These are phyloP conservation scores for Drosophila gunungcola DNA, from an alignment of 1,140 invertebrate species.

Conservation along the genomic window DNA sequence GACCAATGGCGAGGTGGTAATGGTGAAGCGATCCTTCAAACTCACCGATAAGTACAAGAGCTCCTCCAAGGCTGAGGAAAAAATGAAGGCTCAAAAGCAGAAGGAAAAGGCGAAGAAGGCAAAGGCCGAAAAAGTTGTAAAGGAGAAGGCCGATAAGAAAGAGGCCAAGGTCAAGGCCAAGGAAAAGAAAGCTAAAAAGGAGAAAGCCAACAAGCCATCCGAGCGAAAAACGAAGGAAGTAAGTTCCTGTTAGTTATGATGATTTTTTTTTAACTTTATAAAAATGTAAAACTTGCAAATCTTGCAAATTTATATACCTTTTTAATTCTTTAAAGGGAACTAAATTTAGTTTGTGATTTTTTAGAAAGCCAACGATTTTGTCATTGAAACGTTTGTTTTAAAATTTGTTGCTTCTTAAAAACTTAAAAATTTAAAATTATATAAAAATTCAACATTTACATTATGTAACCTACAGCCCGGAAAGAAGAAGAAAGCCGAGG, in stretches of 20 bases:
- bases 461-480: conserved; percentile 2
- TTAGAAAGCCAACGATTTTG: too few relatives aligned
- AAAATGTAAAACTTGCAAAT: too few relatives aligned
- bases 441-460: too few relatives aligned
- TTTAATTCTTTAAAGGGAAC: too few relatives aligned
- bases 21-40: conserved; percentile 56
- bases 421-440: too few relatives aligned
- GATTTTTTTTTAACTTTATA: too few relatives aligned
- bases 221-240: conserved; percentile 30
- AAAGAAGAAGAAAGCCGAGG: conserved; percentile 14
- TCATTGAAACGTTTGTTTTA: too few relatives aligned
- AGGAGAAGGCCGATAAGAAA: neutral
- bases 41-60: conserved; percentile 16
- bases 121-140: neutral
- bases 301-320: too few relatives aligned
- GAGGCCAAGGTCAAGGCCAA: neutral
- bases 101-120: conserved; percentile 21
- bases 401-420: too few relatives aligned
- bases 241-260: neutral
- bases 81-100: conserved; percentile 34
- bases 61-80: conserved; percentile 16
- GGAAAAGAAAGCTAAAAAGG: neutral
- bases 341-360: too few relatives aligned
- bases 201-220: conserved; percentile 6
- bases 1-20: conserved; percentile 27